These are phyloP conservation scores for Pipra filicauda DNA, from an alignment of 2,113 vertebrate species.

Conservation along the genomic window DNA sequence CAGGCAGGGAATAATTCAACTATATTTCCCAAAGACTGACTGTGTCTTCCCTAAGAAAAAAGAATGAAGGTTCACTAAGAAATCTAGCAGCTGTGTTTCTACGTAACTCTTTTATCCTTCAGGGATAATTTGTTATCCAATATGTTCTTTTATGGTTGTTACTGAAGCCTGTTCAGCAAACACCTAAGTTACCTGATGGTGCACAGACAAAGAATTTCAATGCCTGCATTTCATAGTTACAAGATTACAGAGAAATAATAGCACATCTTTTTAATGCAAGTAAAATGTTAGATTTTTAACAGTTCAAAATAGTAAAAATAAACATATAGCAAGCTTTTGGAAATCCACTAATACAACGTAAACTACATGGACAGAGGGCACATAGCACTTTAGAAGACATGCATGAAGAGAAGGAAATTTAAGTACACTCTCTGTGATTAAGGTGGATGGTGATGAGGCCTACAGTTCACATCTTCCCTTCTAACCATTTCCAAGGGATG, in stretches of 20 bases:
- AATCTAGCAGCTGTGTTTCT: background rate
- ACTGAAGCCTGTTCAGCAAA: background rate
- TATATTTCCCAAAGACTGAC: background rate
- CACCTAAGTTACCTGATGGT: background rate
- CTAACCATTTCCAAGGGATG: conserved; percentile 67
- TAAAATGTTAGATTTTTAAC: background rate
- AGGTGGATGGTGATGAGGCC: conserved; percentile 16
- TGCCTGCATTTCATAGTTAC: background rate
- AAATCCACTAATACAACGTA: background rate
- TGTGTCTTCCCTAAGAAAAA: background rate
- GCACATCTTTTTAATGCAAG: background rate
- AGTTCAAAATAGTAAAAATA: background rate
- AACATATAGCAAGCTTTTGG: background rate
- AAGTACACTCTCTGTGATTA: conserved; percentile 29
- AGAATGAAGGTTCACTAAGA: background rate
- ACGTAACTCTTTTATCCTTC: background rate
- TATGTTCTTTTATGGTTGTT: background rate
- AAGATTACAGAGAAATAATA: background rate
- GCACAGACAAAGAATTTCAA: background rate
- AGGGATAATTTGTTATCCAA: background rate
- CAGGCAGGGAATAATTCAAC: background rate
- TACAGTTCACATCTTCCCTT: conserved; percentile 39
- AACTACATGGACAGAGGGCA: background rate
- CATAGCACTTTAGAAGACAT: background rate
- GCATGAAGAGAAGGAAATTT: background rate